A percentile compares a stretch with the other conserved stretches of the same genome.
These are phyloP conservation scores for Linepithema humile DNA, from an alignment of 1,140 invertebrate genomes.

Conservation along the genomic window DNA sequence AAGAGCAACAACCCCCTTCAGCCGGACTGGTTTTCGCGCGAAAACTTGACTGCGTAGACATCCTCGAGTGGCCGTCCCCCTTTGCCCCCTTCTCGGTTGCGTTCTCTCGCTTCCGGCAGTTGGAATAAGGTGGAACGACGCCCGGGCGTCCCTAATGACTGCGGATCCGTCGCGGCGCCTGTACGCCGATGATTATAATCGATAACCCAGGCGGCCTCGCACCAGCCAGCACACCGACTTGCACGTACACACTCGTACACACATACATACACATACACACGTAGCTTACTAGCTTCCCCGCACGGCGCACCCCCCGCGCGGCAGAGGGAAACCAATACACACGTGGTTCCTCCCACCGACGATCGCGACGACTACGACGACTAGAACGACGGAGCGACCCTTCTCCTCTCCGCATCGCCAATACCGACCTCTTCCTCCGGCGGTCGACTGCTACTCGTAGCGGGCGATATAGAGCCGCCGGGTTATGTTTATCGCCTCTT, in stretches of 20 bases:
- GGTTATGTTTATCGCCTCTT: constrained; percentile 82
- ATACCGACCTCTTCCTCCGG: constrained; percentile 57
- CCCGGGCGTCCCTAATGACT: constrained; percentile 79
- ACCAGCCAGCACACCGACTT: constrained; percentile 23
- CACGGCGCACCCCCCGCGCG: not conserved
- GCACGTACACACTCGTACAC: too few species aligned
- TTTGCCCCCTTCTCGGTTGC: not conserved
- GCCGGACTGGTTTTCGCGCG: constrained; percentile 25
- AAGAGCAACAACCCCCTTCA: constrained; percentile 2
- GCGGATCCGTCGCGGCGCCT: constrained; percentile 73
- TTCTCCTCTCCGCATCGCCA: constrained; percentile 42
- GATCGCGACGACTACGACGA: constrained; percentile 9
- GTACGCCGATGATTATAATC: constrained; percentile 80
- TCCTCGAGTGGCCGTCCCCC: constrained; percentile 58
- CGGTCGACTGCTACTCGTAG: constrained; percentile 53
- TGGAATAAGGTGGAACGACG: constrained; percentile 72
- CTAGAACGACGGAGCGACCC: constrained; percentile 35
- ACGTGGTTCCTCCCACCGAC: constrained; percentile 59
- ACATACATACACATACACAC: not conserved
- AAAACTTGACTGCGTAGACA: constrained; percentile 63
- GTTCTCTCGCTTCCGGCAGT: constrained; percentile 65
- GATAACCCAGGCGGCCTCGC: constrained; percentile 74
- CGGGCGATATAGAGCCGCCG: constrained; percentile 62
- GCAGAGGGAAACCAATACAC: constrained; percentile 66
- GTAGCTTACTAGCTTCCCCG: not conserved